phyloP scores from a whole-genome alignment of 2,797 vertebrate genomes.

The Hafferia zeledoni region DNA sequence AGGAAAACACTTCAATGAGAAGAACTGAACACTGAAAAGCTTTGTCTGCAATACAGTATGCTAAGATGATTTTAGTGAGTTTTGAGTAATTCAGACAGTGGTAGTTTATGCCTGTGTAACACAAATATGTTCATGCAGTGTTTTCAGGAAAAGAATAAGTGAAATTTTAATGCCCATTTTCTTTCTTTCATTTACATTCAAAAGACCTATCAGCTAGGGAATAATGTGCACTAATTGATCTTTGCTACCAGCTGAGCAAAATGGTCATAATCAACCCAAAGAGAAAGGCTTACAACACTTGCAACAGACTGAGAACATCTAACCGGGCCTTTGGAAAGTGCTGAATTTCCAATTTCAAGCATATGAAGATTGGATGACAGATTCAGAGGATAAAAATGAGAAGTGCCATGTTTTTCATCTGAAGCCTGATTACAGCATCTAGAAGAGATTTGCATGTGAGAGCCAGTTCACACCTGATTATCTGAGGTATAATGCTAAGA shows the following conservation, averaged over 20 bases:
- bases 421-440: background rate
- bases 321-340: background rate
- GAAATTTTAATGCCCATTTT: background rate
- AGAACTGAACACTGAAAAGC: constrained; percentile 37
- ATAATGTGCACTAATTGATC: background rate
- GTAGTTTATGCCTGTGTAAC: background rate
- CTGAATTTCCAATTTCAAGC: background rate
- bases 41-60: constrained; percentile 8
- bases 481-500: background rate
- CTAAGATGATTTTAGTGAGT: background rate
- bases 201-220: background rate
- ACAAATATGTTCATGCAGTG: background rate
- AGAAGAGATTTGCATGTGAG: background rate
- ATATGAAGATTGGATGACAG: background rate
- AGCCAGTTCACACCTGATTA: background rate
- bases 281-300: background rate
- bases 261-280: background rate
- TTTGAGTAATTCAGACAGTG: background rate
- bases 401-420: background rate
- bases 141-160: background rate
- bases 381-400: background rate
- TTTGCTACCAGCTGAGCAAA: background rate
- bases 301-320: background rate
- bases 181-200: background rate
- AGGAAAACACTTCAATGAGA: constrained; percentile 21